Percentiles rank a stretch among this genome's conserved stretches.
Conservation (phyloP, 2,888 invertebrate species). For the Hirtodrosophila cameraria region DNA sequence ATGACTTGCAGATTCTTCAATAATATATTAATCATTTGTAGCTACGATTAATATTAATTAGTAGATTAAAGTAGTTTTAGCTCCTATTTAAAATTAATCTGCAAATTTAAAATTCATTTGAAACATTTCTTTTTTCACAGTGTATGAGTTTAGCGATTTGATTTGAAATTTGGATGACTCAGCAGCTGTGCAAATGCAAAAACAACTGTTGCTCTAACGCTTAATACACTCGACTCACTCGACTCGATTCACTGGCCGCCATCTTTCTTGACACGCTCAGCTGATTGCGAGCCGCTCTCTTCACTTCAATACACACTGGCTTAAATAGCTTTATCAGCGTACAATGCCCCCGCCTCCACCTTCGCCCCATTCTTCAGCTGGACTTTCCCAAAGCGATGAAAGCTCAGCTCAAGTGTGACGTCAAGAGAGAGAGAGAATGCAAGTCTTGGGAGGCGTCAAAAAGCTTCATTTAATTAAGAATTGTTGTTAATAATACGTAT, state of each 20-base stretch:
- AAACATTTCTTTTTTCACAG: constrained; percentile 20
- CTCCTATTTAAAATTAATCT: too few relatives aligned
- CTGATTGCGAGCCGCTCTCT: constrained; percentile 22
- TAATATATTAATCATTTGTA: too few relatives aligned
- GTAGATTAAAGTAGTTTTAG: too few relatives aligned
- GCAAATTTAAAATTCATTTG: neutral
- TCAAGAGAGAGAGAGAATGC: constrained; percentile 16
- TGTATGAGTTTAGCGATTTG: constrained; percentile 19
- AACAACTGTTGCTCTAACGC: constrained; percentile 50
- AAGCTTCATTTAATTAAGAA: neutral
- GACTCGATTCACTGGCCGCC: constrained; percentile 18
- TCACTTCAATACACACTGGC: neutral
- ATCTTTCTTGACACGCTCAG: constrained; percentile 40
- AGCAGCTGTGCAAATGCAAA: constrained; percentile 38
- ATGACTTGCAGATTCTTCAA: too few relatives aligned
- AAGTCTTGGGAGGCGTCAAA: neutral
- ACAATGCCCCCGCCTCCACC: constrained; percentile 5
- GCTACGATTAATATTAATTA: too few relatives aligned
- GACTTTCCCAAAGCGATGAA: constrained; percentile 6
- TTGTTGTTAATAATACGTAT: neutral
- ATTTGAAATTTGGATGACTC: constrained; percentile 32
- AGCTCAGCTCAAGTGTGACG: constrained; percentile 32
- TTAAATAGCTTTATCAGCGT: constrained; percentile 12
- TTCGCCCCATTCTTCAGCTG: neutral
- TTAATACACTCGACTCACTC: neutral